A percentile compares a stretch with the other conserved stretches of the same genome.
Evolutionary conservation across 1,140 invertebrate genomes (phyloP).

Genomic region (Zaprionus davidi): DNA sequence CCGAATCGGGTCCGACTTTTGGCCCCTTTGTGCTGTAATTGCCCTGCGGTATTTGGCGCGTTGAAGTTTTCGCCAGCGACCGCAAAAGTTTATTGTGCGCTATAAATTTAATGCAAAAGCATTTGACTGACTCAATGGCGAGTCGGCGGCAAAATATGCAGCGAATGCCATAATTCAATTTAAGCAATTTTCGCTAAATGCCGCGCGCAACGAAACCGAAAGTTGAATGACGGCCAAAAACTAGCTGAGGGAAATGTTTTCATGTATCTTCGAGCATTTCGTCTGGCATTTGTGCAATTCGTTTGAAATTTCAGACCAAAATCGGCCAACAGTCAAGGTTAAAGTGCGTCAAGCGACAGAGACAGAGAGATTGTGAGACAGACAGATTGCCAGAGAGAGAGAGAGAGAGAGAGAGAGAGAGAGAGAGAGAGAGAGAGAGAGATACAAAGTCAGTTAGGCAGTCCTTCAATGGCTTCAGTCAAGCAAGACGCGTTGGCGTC

Average conservation of each 20-base stretch:
- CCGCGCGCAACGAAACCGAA: conserved; percentile 12
- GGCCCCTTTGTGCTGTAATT: conserved; percentile 65
- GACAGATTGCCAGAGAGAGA: too few relatives aligned
- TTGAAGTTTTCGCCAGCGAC: conserved; percentile 64
- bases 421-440: not conserved
- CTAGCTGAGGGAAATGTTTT: conserved; percentile 8
- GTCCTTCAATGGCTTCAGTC: conserved; percentile 27
- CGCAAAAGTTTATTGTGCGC: conserved; percentile 75
- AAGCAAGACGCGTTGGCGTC: conserved; percentile 5
- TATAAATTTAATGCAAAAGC: conserved; percentile 79
- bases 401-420: not conserved
- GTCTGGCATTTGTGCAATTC: conserved; percentile 32
- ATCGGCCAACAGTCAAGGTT: conserved; percentile 48
- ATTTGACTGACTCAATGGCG: conserved; percentile 56
- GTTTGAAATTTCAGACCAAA: conserved; percentile 36
- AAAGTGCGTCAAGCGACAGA: conserved; percentile 18
- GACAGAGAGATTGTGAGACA: not conserved
- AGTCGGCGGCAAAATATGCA: conserved; percentile 51
- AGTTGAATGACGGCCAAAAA: conserved; percentile 20
- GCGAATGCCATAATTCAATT: conserved; percentile 67
- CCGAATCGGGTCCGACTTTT: not conserved
- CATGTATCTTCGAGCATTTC: conserved; percentile 6
- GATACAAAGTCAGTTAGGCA: conserved; percentile 12
- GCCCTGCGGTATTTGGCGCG: conserved; percentile 70
- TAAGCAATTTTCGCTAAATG: conserved; percentile 56